Percentiles rank a stretch among this genome's conserved stretches.
These are phyloP conservation scores for Galeopterus variegatus DNA, from an alignment of 2,113 vertebrate species.

Conservation along the genomic window DNA sequence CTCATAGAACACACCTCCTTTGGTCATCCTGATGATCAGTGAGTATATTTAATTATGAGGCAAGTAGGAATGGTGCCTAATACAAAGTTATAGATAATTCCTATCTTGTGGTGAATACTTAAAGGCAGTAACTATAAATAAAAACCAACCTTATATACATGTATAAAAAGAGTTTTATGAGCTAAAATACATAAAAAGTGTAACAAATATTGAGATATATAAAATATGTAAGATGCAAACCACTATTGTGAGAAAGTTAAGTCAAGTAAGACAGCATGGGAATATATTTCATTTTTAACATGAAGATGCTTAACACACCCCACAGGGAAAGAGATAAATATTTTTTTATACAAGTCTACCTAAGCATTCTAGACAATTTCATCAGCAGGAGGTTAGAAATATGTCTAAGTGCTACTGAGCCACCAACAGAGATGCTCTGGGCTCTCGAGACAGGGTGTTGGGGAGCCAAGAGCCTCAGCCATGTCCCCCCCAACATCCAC, in stretches of 20 bases:
- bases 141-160: slow-evolving; percentile 9
- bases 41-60: background rate
- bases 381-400: slow-evolving; percentile 50
- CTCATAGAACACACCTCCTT: background rate
- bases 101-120: slow-evolving; percentile 17
- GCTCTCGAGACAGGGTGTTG: too few relatives aligned
- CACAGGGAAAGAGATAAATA: slow-evolving; percentile 35
- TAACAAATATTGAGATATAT: background rate
- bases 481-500: too few relatives aligned
- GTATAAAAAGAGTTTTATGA: slow-evolving; percentile 45
- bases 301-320: background rate
- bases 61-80: background rate
- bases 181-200: slow-evolving; percentile 22
- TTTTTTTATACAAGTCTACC: slow-evolving; percentile 44
- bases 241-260: slow-evolving; percentile 41
- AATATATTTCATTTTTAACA: slow-evolving; percentile 70
- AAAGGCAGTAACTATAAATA: slow-evolving; percentile 59
- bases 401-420: slow-evolving; percentile 13
- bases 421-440: too few relatives aligned
- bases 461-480: too few relatives aligned
- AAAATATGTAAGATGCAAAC: slow-evolving; percentile 59
- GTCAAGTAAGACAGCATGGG: slow-evolving; percentile 57
- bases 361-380: slow-evolving; percentile 66
- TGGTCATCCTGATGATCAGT: background rate
- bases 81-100: background rate